Evolutionary conservation across 37 sponge, comb jelly and placozoan genomes (phyloP), one percentile per base, ranked within the genome.

Genomic region (Cliona cf. orientalis): DNA sequence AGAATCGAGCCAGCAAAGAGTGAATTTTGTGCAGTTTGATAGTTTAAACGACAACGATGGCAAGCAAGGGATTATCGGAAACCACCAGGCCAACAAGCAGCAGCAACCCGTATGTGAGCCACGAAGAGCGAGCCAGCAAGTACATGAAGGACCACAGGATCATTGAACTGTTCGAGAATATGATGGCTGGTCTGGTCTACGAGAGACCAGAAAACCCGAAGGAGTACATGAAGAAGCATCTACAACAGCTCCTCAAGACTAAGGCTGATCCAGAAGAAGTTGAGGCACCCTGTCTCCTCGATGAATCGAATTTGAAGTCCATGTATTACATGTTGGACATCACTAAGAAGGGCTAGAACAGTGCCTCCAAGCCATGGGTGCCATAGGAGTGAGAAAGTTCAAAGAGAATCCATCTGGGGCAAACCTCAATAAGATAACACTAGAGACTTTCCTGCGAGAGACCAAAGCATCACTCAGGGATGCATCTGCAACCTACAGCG

Each of bases 241-340:
- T 97, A 28, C 74, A 89, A 66, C 53, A 86, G 22, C 62, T 97
- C 58, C 89, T 87, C 37, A 81, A 82, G 28, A 79, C 86, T 49
- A 80, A 88, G 46, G 73, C 33, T 21, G 74, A 85, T 5, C 79
- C 75, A 6, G 71, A 82, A 7, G 55, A 66, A 46, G 34, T 43
- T 3, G 74, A 81, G 38, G 81, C 93, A 17, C 98, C 95, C 4
- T 73, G 70, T 32, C 79, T 94, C 37, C 41, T 97, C 21, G 90
- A 94, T 57, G 91, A 92, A 38, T 81, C 87, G 6, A 97, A 97
- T 62, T 66, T 97, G 14, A 40, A 61, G 46, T 91, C 95, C 12
- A 69, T 97, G 11, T 97, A 86, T 75, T 74, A 86, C 25, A 97
- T 94, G 98, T 42, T 97, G 76, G 98, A 97, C 78, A 81, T 91